Base-by-base conservation (phyloP, 2,888 invertebrate genomes). In the Troides oblongomaculatus region DNA sequence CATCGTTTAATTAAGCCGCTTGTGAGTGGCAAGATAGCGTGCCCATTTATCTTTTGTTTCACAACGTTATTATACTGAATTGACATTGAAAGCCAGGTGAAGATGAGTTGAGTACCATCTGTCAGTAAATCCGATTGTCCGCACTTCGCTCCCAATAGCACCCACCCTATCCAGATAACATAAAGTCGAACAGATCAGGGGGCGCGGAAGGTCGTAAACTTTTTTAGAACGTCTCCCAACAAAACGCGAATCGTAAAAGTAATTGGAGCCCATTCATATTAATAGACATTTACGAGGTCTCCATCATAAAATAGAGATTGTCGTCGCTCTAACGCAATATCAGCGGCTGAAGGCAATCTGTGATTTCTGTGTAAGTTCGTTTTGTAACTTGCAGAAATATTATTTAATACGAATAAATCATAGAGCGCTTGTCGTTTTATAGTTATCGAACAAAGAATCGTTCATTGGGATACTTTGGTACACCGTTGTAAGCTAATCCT, bases 231-330 rank as follows among this genome's bases (percentile, higher is more conserved):
- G 77, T 83, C 88, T 88, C 86, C 84, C 84, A 80, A 91, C 91
- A 92, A 92, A 92, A 92, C 85, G 90, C 90, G 85, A 88, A 89
- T 89, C 90, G 85, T 93, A 93, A 93, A 93, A 89, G 87, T 93
- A 93, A 93, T 93, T 93, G 92, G 88, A 86, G 85, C 86, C 91
- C 89, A 93, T 93, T 93, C 92, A 92, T 92, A 93, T 93, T 92
- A 93, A 92, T 92, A 92, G 93, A 92, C 92, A 84, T 92, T 93
- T 93, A 93, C 89, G 91, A 92, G 83, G 81, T 83, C 85, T 86
- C 82, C 78, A 78, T 87, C 87, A 91, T 92, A 92, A 92, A 92
- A 91, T 89, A 84, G 90, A 90, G 92, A 92, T 92, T 92, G 92
- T 91, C 90, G 88, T 89, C 89, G 84, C 77, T 76, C 85, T 90